These are phyloP conservation scores for Amphipyra tragopoginis DNA, from an alignment of 2,888 invertebrate genomes.

Conservation along the genomic window DNA sequence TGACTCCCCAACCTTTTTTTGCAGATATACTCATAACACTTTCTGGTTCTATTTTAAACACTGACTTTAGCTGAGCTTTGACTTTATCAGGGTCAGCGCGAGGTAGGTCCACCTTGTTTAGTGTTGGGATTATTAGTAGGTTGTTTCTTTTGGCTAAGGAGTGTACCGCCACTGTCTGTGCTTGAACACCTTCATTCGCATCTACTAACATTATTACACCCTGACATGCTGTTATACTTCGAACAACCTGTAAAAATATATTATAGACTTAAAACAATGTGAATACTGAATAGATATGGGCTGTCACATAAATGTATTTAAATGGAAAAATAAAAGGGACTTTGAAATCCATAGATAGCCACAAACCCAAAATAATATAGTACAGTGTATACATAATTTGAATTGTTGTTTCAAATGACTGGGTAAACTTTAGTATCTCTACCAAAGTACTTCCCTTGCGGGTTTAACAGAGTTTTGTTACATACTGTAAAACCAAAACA, in stretches of 20 bases:
- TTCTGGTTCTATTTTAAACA: conserved; percentile 94
- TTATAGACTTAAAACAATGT: background rate
- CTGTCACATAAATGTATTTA: no score
- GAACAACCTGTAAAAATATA: conserved; percentile 89
- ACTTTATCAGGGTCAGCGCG: conserved; percentile 96
- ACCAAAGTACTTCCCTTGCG: no score
- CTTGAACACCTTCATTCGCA: conserved; percentile 98
- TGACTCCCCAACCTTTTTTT: conserved; percentile 96
- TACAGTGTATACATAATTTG: no score
- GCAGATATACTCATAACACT: conserved; percentile 96
- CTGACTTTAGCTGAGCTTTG: conserved; percentile 92
- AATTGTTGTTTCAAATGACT: no score
- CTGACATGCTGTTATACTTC: conserved; percentile 97
- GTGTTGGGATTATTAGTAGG: conserved; percentile 95
- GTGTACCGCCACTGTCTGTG: conserved; percentile 99
- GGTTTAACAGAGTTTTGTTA: no score
- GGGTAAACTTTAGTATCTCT: no score
- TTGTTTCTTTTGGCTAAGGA: conserved; percentile 96
- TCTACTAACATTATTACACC: conserved; percentile 98
- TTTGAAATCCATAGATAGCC: no score
- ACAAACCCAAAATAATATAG: no score
- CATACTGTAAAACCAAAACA: no score
- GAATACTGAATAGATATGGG: no score
- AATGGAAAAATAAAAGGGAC: no score
- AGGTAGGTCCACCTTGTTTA: conserved; percentile 99